Conservation (phyloP, 2,113 vertebrate genomes). For the Phalacrocorax aristotelis region DNA sequence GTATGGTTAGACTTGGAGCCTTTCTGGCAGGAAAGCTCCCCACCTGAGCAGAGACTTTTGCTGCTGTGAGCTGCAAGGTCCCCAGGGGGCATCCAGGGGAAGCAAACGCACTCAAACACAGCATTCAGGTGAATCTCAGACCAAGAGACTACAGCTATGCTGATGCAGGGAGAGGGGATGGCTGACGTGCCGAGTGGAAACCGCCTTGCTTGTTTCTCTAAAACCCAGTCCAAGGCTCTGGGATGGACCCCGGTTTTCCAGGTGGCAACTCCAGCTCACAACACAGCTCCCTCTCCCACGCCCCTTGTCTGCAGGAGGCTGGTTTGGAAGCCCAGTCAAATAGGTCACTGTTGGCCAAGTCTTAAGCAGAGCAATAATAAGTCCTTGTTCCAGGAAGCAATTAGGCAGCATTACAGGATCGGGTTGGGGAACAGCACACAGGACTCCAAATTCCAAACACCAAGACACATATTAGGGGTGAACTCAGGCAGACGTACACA, state of each 20-base stretch:
- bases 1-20: too few relatives aligned
- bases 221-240: background rate
- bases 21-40: background rate
- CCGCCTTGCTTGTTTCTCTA: background rate
- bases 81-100: background rate
- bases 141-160: too few relatives aligned
- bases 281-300: background rate
- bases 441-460: background rate
- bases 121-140: background rate
- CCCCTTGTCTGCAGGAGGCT: background rate
- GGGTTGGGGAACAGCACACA: background rate
- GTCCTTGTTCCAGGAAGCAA: background rate
- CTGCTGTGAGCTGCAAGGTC: background rate
- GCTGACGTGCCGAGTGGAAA: background rate
- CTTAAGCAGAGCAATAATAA: background rate
- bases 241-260: background rate
- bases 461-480: background rate
- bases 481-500: background rate
- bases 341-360: background rate
- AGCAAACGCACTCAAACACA: background rate
- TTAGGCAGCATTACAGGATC: background rate
- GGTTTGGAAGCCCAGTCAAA: background rate
- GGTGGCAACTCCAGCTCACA: background rate
- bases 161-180: background rate
- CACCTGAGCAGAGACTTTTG: rapidly evolving